phyloP scores from a whole-genome alignment of 2,888 invertebrate genomes.

The Schizotus pectinicornis region DNA sequence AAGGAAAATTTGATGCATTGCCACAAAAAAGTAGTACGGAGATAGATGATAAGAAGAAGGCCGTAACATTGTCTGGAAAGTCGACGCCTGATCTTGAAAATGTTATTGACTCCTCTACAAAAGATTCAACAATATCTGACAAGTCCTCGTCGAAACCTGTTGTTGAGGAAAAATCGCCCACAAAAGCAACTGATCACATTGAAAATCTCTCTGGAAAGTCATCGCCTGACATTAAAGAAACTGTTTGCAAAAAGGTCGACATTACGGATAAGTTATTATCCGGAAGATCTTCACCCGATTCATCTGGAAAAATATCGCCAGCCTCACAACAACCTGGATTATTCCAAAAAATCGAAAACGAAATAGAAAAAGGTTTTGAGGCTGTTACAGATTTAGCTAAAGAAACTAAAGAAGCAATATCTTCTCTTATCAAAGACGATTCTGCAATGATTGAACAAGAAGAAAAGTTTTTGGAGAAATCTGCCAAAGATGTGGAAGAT shows the following conservation, averaged over 20 bases:
- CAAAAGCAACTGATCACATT: too few relatives aligned
- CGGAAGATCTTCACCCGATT: neutral
- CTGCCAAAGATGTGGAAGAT: conserved; percentile 18
- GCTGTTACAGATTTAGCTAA: conserved; percentile 1
- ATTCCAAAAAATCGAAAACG: neutral
- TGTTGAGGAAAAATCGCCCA: neutral
- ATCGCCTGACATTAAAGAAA: too few relatives aligned
- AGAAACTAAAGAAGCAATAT: neutral
- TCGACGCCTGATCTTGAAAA: conserved; percentile 25
- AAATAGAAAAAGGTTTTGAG: conserved; percentile 11
- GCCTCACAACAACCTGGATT: neutral
- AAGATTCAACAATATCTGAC: neutral
- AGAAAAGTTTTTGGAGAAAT: conserved; percentile 32
- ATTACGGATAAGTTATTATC: too few relatives aligned
- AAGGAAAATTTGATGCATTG: neutral
- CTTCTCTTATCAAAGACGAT: neutral
- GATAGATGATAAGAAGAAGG: neutral
- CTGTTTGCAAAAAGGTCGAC: too few relatives aligned
- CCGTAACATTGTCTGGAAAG: conserved; percentile 20
- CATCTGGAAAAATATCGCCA: neutral
- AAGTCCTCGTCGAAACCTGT: neutral
- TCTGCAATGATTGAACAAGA: conserved; percentile 20
- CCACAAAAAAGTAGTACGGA: neutral
- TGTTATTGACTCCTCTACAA: neutral
- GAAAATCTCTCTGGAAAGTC: too few relatives aligned